These are phyloP conservation scores for Anoplophora glabripennis DNA, from an alignment of 1,140 invertebrate species.

Conservation along the genomic window DNA sequence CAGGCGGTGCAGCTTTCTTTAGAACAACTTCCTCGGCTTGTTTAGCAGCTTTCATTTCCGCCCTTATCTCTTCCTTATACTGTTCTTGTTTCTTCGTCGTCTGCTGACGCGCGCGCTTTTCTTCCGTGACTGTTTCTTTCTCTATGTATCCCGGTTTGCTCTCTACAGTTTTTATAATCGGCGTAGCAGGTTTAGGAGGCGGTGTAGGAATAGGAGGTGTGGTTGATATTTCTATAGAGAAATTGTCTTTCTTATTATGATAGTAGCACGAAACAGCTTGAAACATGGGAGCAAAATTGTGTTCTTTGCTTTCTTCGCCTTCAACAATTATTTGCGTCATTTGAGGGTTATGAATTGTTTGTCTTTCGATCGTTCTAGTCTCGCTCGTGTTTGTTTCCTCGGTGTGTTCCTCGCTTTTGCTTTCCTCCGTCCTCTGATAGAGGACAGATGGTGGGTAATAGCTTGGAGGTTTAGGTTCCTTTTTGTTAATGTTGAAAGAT, in stretches of 20 bases:
- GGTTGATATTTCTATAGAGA: constrained; percentile 36
- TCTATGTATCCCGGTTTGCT: constrained; percentile 18
- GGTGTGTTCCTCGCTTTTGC: constrained; percentile 13
- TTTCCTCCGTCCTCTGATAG: constrained; percentile 20
- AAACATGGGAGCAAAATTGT: constrained; percentile 32
- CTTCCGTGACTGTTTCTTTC: constrained; percentile 30
- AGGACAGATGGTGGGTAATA: constrained; percentile 24
- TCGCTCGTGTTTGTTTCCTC: constrained; percentile 25
- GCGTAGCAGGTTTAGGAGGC: constrained; percentile 21
- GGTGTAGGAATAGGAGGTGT: constrained; percentile 32
- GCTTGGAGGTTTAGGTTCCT: constrained; percentile 30
- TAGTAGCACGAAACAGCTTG: constrained; percentile 39
- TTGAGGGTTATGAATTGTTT: constrained; percentile 25
- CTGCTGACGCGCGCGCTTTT: constrained; percentile 14
- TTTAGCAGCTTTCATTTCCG: constrained; percentile 27
- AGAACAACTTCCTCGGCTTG: constrained; percentile 37
- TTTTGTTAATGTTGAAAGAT: constrained; percentile 30
- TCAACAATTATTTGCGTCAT: constrained; percentile 20
- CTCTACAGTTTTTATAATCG: constrained; percentile 26
- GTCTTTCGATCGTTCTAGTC: constrained; percentile 24
- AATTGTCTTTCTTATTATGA: constrained; percentile 38
- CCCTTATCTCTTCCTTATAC: constrained; percentile 7
- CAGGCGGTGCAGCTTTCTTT: constrained; percentile 39
- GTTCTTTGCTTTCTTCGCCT: constrained; percentile 13
- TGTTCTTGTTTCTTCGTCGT: constrained; percentile 17